Evolutionary conservation across 2,888 invertebrate species (phyloP), one percentile per base, ranked within the genome.

Genomic region (Syrphus vitripennis): DNA sequence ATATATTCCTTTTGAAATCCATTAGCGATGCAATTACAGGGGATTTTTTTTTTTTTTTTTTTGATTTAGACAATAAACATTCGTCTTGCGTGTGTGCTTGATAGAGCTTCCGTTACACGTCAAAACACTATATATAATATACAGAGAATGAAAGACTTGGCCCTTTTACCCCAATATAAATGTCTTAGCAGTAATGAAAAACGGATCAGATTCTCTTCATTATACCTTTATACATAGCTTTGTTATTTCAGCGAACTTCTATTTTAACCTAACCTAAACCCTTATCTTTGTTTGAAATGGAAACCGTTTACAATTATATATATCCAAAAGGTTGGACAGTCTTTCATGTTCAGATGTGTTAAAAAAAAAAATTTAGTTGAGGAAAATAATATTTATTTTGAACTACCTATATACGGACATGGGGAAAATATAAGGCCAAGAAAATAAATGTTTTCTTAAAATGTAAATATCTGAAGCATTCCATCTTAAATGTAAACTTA

Each of bases 181-280:
- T n/a, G 10, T 74, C 50, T 45, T 61, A 29, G 21, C 4, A 59
- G 79, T 79, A 87, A 87, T 79, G 79, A 87, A 87, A 87, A 76
- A 78, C 67, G 77, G 83, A 87, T 87, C 83, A 83, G 82, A 83
- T 83, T 87, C 78, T 79, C 75, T 77, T 75, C 78, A 71, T 87
- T 77, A 74, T 81, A 77, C 78, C 75, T n/a, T n/a, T n/a, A n/a
- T n/a, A n/a, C 71, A 71, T 81, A 81, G 69, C 76, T 55, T 77
- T 61, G 40, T 53, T 26, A 77, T 21, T 72, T 7, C 31, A 34
- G 45, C 53, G 21, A 21, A 21, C 10, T 4, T 42, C 10, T 19
- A 12, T 57, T 31, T 6, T 31, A 37, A n/a, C n/a, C n/a, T n/a
- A n/a, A n/a, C n/a, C n/a, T n/a, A n/a, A n/a, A n/a, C 24, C 21